Percentiles rank a stretch among this genome's conserved stretches.
These are phyloP conservation scores for Sebastes trivittatus DNA, from an alignment of 2,797 vertebrate species.

Conservation along the genomic window DNA sequence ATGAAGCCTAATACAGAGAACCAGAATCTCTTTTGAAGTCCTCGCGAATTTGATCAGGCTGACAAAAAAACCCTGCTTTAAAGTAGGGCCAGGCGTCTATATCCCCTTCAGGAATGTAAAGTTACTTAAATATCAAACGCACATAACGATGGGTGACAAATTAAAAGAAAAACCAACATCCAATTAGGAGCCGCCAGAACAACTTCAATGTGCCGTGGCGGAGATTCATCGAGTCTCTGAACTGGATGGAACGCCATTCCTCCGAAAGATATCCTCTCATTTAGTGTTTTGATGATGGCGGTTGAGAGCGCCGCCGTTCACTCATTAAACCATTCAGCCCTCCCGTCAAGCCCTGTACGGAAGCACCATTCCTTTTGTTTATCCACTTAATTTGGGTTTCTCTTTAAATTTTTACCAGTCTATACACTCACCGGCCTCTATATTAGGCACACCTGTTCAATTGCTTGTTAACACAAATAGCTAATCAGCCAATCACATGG, in stretches of 20 bases:
- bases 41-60: slow-evolving; percentile 19
- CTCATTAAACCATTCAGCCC: background rate
- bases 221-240: background rate
- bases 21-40: slow-evolving; percentile 4
- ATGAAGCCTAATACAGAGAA: slow-evolving; percentile 8
- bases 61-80: slow-evolving; percentile 16
- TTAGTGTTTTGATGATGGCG: background rate
- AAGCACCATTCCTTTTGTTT: background rate
- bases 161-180: background rate
- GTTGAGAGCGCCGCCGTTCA: background rate
- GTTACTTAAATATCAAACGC: background rate
- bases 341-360: background rate
- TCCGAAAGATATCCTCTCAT: background rate
- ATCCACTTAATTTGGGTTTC: background rate
- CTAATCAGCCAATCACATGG: too few species aligned
- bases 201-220: background rate
- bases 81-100: background rate
- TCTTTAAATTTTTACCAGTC: background rate
- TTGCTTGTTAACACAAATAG: too few species aligned
- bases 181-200: background rate
- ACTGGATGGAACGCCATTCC: background rate
- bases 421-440: background rate
- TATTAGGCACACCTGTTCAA: too few species aligned
- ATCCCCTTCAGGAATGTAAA: slow-evolving; percentile 9
- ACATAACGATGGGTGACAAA: background rate